Evolutionary conservation across 2,113 vertebrate species (phyloP).

Genomic region (Corvus moneduloides): DNA sequence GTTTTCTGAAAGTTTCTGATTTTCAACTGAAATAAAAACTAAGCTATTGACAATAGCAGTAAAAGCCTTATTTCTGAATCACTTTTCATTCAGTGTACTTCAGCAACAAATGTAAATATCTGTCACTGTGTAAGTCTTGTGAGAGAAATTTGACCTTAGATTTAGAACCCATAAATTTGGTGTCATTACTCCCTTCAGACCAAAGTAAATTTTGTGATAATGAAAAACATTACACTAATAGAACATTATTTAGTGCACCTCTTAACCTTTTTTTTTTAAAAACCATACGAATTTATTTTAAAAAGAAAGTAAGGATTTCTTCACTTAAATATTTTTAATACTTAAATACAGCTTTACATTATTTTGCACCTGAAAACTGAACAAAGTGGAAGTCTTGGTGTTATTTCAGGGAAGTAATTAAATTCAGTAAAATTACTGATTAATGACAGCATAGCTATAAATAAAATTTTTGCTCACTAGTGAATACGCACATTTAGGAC

Average conservation of each 20-base stretch:
- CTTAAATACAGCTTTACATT: background rate
- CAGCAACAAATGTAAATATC: background rate
- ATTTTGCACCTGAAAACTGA: background rate
- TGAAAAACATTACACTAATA: background rate
- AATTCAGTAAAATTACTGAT: background rate
- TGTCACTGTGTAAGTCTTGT: background rate
- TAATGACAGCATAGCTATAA: background rate
- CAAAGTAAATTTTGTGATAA: background rate
- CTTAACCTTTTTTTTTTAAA: background rate
- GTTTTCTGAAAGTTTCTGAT: background rate
- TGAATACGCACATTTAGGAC: background rate
- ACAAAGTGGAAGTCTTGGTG: background rate
- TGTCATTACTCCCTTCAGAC: background rate
- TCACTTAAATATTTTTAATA: background rate
- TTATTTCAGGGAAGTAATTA: background rate
- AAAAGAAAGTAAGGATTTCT: rapidly evolving
- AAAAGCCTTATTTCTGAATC: background rate
- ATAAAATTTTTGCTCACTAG: background rate
- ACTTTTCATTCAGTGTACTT: background rate
- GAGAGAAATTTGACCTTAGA: background rate
- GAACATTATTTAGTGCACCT: background rate
- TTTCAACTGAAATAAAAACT: background rate
- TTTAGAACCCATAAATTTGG: background rate
- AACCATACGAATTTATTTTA: background rate
- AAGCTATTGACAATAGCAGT: background rate